Base-by-base conservation (phyloP, 1,140 invertebrate species). In the Maniola jurtina region DNA sequence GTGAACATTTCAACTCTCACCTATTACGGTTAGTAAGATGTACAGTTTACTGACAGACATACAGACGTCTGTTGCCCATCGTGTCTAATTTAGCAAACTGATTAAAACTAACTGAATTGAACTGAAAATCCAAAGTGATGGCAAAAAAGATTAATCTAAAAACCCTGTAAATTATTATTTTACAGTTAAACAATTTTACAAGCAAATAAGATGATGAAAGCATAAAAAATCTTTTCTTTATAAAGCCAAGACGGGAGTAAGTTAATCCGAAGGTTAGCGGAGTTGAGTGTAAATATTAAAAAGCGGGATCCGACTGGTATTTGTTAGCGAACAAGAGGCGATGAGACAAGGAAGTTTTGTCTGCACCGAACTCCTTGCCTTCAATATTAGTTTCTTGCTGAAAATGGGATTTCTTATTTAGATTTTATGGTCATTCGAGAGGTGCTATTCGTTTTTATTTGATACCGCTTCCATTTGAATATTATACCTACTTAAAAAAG, bases 271-370 rank as follows among this genome's bases (percentile, higher is more conserved):
- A 50, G 48, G 16, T 25, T 50, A 50, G 14, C 14, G 7, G 7
- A 50, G 48, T 50, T 50, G 15, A 50, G 14, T 50, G 14, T 14
- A 50, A 50, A 50, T 50, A 50, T 50, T 50, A 50, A 50, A 50
- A 50, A 50, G 48, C 48, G 48, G 48, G 48, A 7, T 50, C 14
- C 15, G 7, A 50, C 48, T 47, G 45, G 14, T 16, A 16, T 50
- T 50, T 50, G 48, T 16, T 6, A 8, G 15, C n/a, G 48, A 50
- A 50, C 48, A 13, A 50, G 48, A 13, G 15, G 6, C 16, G 48
- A 16, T 4, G 48, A 50, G 5, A 50, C 48, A 25, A 15, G 14
- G 48, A 25, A 25, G 25, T 25, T 25, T 25, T 25, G 25, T 4
- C 25, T 25, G 25, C 25, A 25, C 25, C 25, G 25, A 45, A 45